These are phyloP conservation scores for Morpho helenor DNA, from an alignment of 2,888 invertebrate species.

Conservation along the genomic window DNA sequence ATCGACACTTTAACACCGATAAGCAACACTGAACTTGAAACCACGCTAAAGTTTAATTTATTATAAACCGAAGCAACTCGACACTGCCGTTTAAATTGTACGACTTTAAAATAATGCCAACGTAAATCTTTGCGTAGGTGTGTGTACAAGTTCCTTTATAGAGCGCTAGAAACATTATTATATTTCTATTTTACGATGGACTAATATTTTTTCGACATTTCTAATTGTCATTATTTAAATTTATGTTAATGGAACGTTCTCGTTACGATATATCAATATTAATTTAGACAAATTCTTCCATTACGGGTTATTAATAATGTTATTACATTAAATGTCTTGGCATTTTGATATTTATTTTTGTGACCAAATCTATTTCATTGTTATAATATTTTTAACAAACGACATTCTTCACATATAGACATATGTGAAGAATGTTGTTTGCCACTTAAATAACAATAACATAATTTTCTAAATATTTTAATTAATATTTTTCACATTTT, in stretches of 20 bases:
- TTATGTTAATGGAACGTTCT: constrained; percentile 16
- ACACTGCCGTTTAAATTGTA: constrained; percentile 25
- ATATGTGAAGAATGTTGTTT: too few species aligned
- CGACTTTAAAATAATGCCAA: constrained; percentile 23
- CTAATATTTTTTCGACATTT: constrained; percentile 10
- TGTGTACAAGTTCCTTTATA: constrained; percentile 29
- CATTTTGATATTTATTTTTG: neutral
- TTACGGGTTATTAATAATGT: neutral
- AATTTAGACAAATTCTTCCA: constrained; percentile 15
- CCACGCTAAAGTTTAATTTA: constrained; percentile 22
- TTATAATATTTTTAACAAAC: too few species aligned
- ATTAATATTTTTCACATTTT: too few species aligned
- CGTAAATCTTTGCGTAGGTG: constrained; percentile 30
- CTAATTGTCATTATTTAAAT: constrained; percentile 17
- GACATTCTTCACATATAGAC: too few species aligned
- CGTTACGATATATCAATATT: constrained; percentile 12
- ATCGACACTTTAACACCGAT: constrained; percentile 10
- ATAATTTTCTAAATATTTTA: too few species aligned
- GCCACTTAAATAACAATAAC: too few species aligned
- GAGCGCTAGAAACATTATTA: constrained; percentile 23
- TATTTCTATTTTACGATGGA: constrained; percentile 18
- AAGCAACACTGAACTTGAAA: constrained; percentile 20
- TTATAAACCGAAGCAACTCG: constrained; percentile 18
- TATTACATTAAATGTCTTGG: neutral
- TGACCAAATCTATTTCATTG: too few species aligned